Evolutionary conservation across 2,888 invertebrate genomes (phyloP), one percentile per base, ranked within the genome.

Genomic region (Apodemia mormo): DNA sequence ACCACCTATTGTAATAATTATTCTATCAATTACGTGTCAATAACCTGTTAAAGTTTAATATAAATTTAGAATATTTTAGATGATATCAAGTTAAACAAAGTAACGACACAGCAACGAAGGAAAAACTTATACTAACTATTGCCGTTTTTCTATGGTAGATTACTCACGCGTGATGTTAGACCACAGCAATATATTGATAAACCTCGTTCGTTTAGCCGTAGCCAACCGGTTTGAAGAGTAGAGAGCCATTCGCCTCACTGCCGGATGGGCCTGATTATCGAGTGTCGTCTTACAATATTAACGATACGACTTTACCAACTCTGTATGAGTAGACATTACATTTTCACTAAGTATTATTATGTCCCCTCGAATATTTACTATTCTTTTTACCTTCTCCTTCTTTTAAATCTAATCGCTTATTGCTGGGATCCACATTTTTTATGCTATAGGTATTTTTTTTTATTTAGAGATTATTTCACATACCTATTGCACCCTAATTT

Each of bases 251-350:
- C 67, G 78, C 75, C 75, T 76, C 75, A 71, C 74, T 73, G 77
- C 83, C 87, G 88, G 86, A 87, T 85, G 84, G 73, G 75, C 76
- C 74, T 79, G 79, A 86, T 88, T 86, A 86, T 84, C 80, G 80
- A 79, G 80, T 80, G 78, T 80, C 80, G 80, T 79, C 76, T 76
- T 75, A 74, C 76, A 82, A 83, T 83, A 80, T 80, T 77, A 76
- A 79, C 79, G 79, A 80, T 78, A 76, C 77, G 74, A 56, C 56
- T 56, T 29, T 22, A 29, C 56, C 56, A 56, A 56, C 56, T 56
- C 56, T 30, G 29, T 30, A 56, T 29, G 43, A 43, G 43, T 43
- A 10, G 43, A 43, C 43, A 43, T 10, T 9, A 22, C 22, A 22
- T 22, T 22, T 22, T 22, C 22, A 22, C 22, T 22, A 22, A 22